Evolutionary conservation across 2,113 vertebrate species (phyloP), one percentile per base, ranked within the genome.

Genomic region (Ptychochromis oligacanthus): DNA sequence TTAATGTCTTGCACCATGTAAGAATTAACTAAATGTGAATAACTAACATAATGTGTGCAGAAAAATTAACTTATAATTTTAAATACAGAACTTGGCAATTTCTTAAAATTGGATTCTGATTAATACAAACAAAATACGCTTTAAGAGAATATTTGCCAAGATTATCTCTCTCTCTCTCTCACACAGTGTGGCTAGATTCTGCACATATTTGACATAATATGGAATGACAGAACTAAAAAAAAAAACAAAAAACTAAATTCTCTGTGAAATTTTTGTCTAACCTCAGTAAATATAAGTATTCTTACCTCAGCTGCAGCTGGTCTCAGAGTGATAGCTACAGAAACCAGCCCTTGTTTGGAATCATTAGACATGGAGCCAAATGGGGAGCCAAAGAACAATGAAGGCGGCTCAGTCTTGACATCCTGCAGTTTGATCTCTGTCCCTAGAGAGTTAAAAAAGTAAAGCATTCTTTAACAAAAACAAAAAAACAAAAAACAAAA

Each of bases 321-420:
- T 90, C 98, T 97, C 92, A 99, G 94, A 31, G 97, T 99, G 93
- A 99, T 98, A 24, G 98, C 97, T 84, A 99, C 97, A 92, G 98
- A 99, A 86, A 99, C 97, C 83, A 99, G 95, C 38, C 97, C 97
- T 67, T 97, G 96, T 94, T 97, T 97, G 83, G 97, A 97, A 82
- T 97, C 97, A 43, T 97, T 97, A 28, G 90, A 84, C 79, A 96
- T 91, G 31, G 96, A 92, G 49, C 95, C 96, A 83, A 97, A 97
- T 57, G 97, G 96, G 31, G 97, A 87, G 59, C 92, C 87, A 28
- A 94, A 94, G 78, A 94, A 93, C 88, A 93, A 84, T 0, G 81
- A 76, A 38, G 93, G 79, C 0, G 97, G 96, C 89, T 99, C 98
- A 15, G 95, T 95, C 95, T 99, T 99, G 79, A 99, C 95, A 20